Evolutionary conservation across 1,140 invertebrate genomes (phyloP), one percentile per base, ranked within the genome.

Genomic region (Tetragnatha versicolor): DNA sequence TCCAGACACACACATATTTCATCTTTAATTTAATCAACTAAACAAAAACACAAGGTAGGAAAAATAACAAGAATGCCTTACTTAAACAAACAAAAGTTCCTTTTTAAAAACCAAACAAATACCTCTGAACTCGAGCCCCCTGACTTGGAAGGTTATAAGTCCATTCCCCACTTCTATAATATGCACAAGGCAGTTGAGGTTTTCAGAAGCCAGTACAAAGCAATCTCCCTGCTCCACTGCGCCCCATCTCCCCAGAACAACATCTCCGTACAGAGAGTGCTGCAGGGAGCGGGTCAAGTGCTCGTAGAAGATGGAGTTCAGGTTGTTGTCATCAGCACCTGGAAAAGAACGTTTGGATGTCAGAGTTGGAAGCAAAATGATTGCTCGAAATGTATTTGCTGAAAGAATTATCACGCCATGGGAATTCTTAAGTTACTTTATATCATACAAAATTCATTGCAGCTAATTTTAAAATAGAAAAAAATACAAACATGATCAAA

Each of bases 301-400:
- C 87, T 99, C 98, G 84, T 99, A 99, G 88, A 99, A 99, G 83
- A 99, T 98, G 0, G 97, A 98, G 86, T 99, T 99, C 14, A 99
- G 86, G 87, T 99, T 99, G 86, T 99, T 99, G 84, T 99, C 97
- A 87, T 99, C 98, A 81, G 95, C 92, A 79, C 89, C 88, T 85
- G 84, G 75, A 33, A 60, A 60, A 25, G 17, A 12, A 12, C 25
- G 51, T n/a, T n/a, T n/a, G n/a, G n/a, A n/a, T n/a, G n/a, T n/a
- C 17, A 9, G 17, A 42, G 7, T 9, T 42, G 39, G 17, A 17
- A 42, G 17, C 17, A 17, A 42, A 42, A 42, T 42, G 17, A 42
- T 42, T 42, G 7, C 39, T 42, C 39, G 17, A 9, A 9, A 42
- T 9, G 17, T 7, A 9, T 42, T 42, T 9, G 17, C 7, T 42